Conservation (phyloP, 1,140 invertebrate species). For the Andrena cerasifolii region DNA sequence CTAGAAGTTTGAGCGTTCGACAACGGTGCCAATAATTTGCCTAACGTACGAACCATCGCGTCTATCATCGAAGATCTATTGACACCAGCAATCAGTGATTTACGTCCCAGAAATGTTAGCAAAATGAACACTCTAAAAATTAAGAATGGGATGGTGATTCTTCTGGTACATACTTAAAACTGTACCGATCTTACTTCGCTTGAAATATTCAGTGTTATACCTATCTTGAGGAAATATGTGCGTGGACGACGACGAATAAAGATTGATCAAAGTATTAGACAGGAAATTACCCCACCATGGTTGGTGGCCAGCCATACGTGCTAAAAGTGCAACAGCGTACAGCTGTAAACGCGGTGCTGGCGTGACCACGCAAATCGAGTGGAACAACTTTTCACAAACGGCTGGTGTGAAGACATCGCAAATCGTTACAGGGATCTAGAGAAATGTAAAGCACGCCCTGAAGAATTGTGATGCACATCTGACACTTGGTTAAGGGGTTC, state of each 20-base stretch:
- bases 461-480: no score
- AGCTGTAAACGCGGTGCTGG: constrained; percentile 86
- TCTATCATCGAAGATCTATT: constrained; percentile 86
- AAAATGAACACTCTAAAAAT: constrained; percentile 91
- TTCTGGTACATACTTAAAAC: background rate
- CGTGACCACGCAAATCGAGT: constrained; percentile 84
- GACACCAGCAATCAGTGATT: constrained; percentile 86
- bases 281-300: constrained; percentile 95
- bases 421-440: constrained; percentile 81
- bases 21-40: constrained; percentile 83
- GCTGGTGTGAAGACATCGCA: constrained; percentile 84
- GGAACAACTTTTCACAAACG: constrained; percentile 87
- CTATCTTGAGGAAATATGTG: constrained; percentile 93
- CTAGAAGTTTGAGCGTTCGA: constrained; percentile 76
- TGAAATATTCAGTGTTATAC: constrained; percentile 78
- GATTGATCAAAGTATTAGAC: constrained; percentile 89
- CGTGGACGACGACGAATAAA: constrained; percentile 90
- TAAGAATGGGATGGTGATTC: background rate
- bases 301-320: constrained; percentile 90
- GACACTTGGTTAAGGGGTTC: no score
- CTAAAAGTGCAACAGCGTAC: constrained; percentile 88
- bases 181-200: background rate
- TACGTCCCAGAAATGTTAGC: constrained; percentile 92
- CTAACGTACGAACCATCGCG: constrained; percentile 84
- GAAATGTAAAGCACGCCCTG: constrained; percentile 13